These are phyloP conservation scores for Agrypnia vestita DNA, from an alignment of 1,140 invertebrate genomes.

Conservation along the genomic window DNA sequence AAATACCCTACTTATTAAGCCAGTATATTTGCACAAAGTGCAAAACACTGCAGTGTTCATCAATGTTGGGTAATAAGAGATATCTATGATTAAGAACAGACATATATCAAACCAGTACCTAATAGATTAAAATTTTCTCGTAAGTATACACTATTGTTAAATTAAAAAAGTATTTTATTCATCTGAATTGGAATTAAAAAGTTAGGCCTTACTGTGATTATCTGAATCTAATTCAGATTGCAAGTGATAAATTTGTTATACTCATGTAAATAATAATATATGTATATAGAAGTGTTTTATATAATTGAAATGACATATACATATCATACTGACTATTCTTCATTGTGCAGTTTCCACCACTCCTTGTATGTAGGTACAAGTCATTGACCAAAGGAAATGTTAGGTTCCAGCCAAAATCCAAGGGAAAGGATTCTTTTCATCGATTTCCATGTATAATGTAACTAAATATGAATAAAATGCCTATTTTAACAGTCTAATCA, in stretches of 20 bases:
- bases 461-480: no score
- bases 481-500: no score
- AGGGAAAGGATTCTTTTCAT: no score
- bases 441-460: no score
- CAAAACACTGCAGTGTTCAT: neutral
- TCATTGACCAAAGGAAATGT: no score
- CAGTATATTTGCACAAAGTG: neutral
- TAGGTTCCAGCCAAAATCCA: no score
- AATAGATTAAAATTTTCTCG: neutral
- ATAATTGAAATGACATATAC: neutral
- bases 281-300: conserved; percentile 1
- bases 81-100: conserved; percentile 5
- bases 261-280: conserved; percentile 22
- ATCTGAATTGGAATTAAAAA: neutral
- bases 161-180: neutral
- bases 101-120: conserved; percentile 22
- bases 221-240: conserved; percentile 29
- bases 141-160: conserved; percentile 1
- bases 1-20: no score
- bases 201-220: neutral
- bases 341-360: neutral
- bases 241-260: conserved; percentile 31
- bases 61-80: neutral
- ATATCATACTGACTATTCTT: conserved; percentile 12
- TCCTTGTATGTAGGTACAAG: no score